Base-by-base conservation (phyloP, 2,797 vertebrate genomes). In the Uromys caudimaculatus region DNA sequence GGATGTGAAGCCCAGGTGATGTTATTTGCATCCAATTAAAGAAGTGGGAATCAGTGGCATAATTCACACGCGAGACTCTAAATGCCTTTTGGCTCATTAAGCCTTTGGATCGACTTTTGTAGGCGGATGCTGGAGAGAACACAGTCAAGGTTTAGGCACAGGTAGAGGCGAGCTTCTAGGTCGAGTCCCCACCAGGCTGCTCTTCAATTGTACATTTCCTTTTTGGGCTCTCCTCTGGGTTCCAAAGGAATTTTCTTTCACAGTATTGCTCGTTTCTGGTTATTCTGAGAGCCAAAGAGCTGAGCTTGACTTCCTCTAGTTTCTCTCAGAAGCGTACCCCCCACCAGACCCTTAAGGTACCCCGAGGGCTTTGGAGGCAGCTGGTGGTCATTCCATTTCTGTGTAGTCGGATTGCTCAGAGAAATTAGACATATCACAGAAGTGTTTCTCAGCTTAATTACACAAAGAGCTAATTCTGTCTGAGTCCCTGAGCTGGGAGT, bases 21-120 rank as follows among this genome's bases (percentile, higher is more conserved):
- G 41, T 91, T 7, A 3, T 97, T 98, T 98, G 96, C 96, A 95
- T 97, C 96, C 79, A 64, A 97, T 98, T 96, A 98, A 96, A 82
- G 71, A 71, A 92, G 95, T 21, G 93, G 24, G 19, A 67, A 78
- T 82, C 0, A 11, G 95, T 93, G 90, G 88, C 21, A 86, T 73
- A 76, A 82, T 71, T 96, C 44, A 3, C 16, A 0, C 21, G 75
- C 60, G 58, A 2, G 17, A 3, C 75, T 97, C 71, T 52, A 91
- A 77, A 60, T 71, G 27, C 14, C 84, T 90, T 92, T 91, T 64
- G 67, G 79, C 0, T 95, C 94, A 3, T 56, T 24, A 54, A 93
- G 89, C 79, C 94, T 85, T 94, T 96, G 96, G 96, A 84, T 89
- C 94, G 92, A 21, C 91, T 91, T 94, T 71, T 81, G 1, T 12